Evolutionary conservation across 2,113 vertebrate species (phyloP).

Genomic region (Ciconia boyciana): DNA sequence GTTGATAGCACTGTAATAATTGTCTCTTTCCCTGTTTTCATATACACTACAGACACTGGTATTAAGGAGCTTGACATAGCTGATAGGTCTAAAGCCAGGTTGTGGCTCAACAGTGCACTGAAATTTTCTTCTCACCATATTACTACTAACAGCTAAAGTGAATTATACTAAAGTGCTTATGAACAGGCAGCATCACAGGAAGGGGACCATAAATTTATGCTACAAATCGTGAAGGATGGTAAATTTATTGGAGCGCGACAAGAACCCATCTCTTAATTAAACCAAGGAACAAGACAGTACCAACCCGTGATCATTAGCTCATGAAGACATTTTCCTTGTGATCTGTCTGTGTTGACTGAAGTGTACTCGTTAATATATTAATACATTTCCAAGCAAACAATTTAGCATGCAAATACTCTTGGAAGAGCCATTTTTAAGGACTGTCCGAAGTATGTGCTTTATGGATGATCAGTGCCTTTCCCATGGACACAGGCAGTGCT

Average conservation of each 20-base stretch:
- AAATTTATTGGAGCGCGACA: not conserved
- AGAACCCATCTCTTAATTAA: not conserved
- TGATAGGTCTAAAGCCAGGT: accelerated
- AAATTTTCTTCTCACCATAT: not conserved
- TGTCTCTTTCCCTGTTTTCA: not conserved
- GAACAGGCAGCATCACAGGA: not conserved
- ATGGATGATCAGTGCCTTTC: not conserved
- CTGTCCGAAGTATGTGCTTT: not conserved
- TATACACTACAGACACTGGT: not conserved
- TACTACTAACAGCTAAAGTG: not conserved
- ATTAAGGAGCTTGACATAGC: not conserved
- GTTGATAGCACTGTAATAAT: not conserved
- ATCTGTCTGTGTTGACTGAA: not conserved
- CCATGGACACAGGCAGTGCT: not conserved
- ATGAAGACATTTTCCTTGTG: not conserved
- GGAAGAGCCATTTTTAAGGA: not conserved
- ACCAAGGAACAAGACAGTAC: not conserved
- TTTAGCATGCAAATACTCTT: not conserved
- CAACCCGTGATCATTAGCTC: not conserved
- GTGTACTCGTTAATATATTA: not conserved
- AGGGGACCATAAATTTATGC: not conserved
- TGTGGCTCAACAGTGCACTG: not conserved
- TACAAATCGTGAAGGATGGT: not conserved
- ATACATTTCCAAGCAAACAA: not conserved
- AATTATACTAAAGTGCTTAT: not conserved